phyloP scores from a whole-genome alignment of 2,113 vertebrate genomes.

The Condylura cristata region DNA sequence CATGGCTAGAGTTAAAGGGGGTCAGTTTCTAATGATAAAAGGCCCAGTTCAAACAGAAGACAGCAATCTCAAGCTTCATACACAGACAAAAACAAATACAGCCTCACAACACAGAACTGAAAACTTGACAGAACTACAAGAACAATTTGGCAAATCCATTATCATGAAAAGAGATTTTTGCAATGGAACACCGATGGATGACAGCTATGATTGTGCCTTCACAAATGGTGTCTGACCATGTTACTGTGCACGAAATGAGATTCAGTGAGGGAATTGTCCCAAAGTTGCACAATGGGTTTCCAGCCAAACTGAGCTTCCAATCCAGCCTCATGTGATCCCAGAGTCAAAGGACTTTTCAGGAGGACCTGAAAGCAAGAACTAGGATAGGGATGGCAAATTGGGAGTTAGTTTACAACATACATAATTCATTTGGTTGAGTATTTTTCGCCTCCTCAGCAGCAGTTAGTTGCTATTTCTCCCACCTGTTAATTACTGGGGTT shows the following conservation, averaged over 20 bases:
- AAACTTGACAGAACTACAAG: background rate
- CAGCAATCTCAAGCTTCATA: background rate
- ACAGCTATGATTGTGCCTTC: background rate
- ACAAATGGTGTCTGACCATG: background rate
- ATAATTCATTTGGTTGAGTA: slow-evolving; percentile 70
- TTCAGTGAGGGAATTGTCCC: background rate
- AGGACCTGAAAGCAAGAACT: slow-evolving; percentile 6
- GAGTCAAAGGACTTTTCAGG: background rate
- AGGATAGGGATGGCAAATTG: background rate
- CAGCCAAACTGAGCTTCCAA: background rate
- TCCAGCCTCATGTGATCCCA: background rate
- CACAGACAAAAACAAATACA: background rate
- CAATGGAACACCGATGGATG: background rate
- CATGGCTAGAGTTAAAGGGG: background rate
- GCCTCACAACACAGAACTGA: background rate
- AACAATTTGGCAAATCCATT: background rate
- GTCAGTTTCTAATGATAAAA: slow-evolving; percentile 21
- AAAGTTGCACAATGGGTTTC: background rate
- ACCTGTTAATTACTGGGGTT: slow-evolving; percentile 78
- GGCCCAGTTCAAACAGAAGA: background rate
- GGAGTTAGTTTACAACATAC: slow-evolving; percentile 32
- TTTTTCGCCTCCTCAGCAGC: slow-evolving; percentile 58
- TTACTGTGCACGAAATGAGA: background rate
- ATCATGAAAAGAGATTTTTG: background rate
- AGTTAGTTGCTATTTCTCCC: slow-evolving; percentile 85